Conservation (phyloP, 2,797 vertebrate species). For the Myoxocephalus aenaeus region DNA sequence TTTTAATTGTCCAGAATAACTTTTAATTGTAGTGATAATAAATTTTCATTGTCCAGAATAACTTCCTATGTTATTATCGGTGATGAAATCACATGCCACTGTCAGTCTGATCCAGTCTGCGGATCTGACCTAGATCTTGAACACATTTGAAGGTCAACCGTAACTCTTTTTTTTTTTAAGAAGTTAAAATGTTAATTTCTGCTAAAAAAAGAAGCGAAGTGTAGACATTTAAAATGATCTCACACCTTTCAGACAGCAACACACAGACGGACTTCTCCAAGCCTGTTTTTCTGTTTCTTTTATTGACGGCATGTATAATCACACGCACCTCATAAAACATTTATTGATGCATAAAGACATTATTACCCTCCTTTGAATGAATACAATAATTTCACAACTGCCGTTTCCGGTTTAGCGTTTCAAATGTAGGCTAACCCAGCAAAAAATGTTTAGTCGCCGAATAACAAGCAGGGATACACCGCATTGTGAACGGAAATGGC, state of each 20-base stretch:
- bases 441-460: conserved; percentile 69
- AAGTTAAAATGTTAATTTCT: not conserved
- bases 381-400: conserved; percentile 83
- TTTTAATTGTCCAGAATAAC: not conserved
- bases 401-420: conserved; percentile 59
- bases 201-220: not conserved
- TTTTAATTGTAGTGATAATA: not conserved
- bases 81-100: not conserved
- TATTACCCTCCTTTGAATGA: conserved; percentile 92
- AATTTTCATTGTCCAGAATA: not conserved
- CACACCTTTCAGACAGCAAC: conserved; percentile 42
- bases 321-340: conserved; percentile 99
- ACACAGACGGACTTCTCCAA: conserved; percentile 63
- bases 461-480: conserved; percentile 74
- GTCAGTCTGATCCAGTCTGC: not conserved
- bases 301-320: conserved; percentile 97
- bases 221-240: not conserved
- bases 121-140: not conserved
- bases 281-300: conserved; percentile 86
- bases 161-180: not conserved
- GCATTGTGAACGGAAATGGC: conserved; percentile 77
- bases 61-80: not conserved
- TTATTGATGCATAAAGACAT: conserved; percentile 98
- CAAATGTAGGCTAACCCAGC: conserved; percentile 60
- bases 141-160: conserved; percentile 6